These are phyloP conservation scores for Vombatus ursinus DNA, from an alignment of 2,113 vertebrate genomes.

Conservation along the genomic window DNA sequence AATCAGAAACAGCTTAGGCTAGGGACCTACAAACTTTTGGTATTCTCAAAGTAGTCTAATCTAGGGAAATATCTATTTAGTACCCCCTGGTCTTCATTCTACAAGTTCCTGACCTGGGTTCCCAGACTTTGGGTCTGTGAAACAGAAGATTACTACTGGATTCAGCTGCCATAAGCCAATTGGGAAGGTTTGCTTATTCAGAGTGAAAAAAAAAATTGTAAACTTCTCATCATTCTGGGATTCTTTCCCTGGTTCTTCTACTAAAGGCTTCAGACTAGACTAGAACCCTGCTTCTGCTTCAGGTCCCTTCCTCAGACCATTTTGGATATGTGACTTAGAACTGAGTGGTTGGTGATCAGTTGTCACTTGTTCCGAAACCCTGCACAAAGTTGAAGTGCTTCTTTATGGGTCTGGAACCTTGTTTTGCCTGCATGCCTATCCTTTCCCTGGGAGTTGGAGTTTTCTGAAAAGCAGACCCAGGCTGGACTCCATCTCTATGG, in stretches of 20 bases:
- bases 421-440: neutral
- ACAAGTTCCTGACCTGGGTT: neutral
- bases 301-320: neutral
- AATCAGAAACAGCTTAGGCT: neutral
- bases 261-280: neutral
- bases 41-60: neutral
- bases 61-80: neutral
- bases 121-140: neutral
- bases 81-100: neutral
- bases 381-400: neutral
- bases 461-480: neutral
- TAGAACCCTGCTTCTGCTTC: neutral
- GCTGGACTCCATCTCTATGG: neutral
- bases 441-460: neutral
- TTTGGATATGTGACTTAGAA: neutral
- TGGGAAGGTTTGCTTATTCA: neutral
- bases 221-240: neutral
- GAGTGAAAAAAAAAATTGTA: neutral
- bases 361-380: neutral
- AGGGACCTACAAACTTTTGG: neutral
- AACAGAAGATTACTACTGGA: neutral
- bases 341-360: neutral
- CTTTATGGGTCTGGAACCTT: neutral
- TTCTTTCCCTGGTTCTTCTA: neutral
- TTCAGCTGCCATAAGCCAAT: neutral